Evolutionary conservation across 92 coral and sea anemone species (phyloP).

Genomic region (Phenganax subtilis): DNA sequence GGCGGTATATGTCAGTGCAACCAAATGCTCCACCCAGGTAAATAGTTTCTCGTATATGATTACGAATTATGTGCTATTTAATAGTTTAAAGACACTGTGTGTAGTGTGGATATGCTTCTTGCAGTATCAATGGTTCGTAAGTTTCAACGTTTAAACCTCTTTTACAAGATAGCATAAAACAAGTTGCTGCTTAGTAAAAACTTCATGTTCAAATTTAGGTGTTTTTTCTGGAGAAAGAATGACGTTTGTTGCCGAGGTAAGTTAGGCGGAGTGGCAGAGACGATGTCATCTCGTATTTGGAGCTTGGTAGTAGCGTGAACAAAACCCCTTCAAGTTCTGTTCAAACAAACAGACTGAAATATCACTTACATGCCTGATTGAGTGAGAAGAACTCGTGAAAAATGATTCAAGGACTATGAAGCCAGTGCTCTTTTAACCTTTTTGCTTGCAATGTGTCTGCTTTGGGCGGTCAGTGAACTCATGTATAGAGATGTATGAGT

Average conservation of each 20-base stretch:
- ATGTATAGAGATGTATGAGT: slow-evolving; percentile 6
- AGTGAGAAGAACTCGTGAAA: not conserved
- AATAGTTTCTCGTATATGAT: slow-evolving; percentile 11
- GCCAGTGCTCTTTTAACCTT: not conserved
- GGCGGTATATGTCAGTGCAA: slow-evolving; percentile 37
- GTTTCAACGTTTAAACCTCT: not conserved
- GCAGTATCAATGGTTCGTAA: not conserved
- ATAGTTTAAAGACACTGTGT: not conserved
- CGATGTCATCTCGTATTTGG: slow-evolving; percentile 29
- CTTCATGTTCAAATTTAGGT: slow-evolving; percentile 23
- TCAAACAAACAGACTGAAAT: slow-evolving; percentile 26
- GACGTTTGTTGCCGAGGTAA: slow-evolving; percentile 44
- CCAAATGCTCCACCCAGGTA: slow-evolving; percentile 45
- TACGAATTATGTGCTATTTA: slow-evolving; percentile 2
- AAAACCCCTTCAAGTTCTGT: slow-evolving; percentile 31
- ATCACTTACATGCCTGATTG: not conserved
- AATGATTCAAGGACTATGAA: not conserved
- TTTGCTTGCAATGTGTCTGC: not conserved
- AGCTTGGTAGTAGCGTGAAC: slow-evolving; percentile 29
- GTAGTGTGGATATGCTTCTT: not conserved
- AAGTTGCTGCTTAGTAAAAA: not conserved
- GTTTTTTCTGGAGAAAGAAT: slow-evolving; percentile 43
- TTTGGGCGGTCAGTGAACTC: not conserved
- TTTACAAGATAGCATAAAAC: not conserved
- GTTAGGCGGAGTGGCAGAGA: slow-evolving; percentile 17